phyloP scores from a whole-genome alignment of 2,888 invertebrate genomes.

The Leptothorax acervorum region DNA sequence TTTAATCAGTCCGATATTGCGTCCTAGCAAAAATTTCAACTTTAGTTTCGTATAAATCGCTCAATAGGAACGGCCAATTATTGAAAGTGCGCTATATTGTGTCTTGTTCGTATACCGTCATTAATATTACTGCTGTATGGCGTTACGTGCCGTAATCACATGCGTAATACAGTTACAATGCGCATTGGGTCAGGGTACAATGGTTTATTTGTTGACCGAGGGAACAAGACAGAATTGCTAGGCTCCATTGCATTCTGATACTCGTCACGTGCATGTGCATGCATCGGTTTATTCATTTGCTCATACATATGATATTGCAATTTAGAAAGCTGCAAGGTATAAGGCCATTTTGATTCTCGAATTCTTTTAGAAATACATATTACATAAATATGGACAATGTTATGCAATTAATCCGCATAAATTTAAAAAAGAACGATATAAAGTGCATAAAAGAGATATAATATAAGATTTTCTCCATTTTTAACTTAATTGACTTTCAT shows the following conservation, averaged over 20 bases:
- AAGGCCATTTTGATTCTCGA: neutral
- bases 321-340: neutral
- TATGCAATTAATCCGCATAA: neutral
- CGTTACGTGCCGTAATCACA: slow-evolving; percentile 46
- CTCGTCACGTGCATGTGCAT: slow-evolving; percentile 4
- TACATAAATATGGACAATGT: neutral
- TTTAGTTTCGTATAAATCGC: neutral
- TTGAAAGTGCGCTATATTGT: neutral
- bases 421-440: neutral
- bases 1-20: neutral
- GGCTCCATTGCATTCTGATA: slow-evolving; percentile 35
- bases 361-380: neutral
- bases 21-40: neutral
- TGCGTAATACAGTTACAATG: slow-evolving; percentile 33
- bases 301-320: neutral
- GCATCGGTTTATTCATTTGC: slow-evolving; percentile 34
- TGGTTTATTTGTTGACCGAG: slow-evolving; percentile 47
- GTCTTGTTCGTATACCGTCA: neutral
- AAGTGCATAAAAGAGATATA: neutral
- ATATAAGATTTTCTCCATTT: neutral
- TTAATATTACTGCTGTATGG: slow-evolving; percentile 38
- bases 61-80: slow-evolving; percentile 6
- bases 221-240: slow-evolving; percentile 24
- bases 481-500: neutral
- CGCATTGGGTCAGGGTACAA: slow-evolving; percentile 17